These are phyloP conservation scores for Mus musculus DNA, from an alignment of 2,113 vertebrate species.

Conservation along the genomic window GRCm39 chr6:15016001-15016500, in stretches of 20 bases:
- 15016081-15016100: constrained; percentile 55
- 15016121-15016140: constrained; percentile 68
- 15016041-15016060: no score
- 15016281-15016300: constrained; percentile 54
- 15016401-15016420: not conserved
- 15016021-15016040: no score
- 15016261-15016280: constrained; percentile 71
- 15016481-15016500: no score
- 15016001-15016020: constrained; percentile 75
- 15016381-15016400: not conserved
- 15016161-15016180: constrained; percentile 85
- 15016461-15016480: no score
- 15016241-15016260: constrained; percentile 82
- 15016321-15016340: constrained; percentile 12
- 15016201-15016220: constrained; percentile 88
- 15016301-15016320: not conserved
- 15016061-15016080: not conserved
- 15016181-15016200: constrained; percentile 87
- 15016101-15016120: not conserved
- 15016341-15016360: constrained; percentile 9
- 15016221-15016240: constrained; percentile 87
- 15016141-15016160: constrained; percentile 83
- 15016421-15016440: not conserved
- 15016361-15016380: not conserved
- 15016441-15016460: no score